Base-by-base conservation (phyloP, 1,140 invertebrate genomes). In the Lepidotrigona ventralis region DNA sequence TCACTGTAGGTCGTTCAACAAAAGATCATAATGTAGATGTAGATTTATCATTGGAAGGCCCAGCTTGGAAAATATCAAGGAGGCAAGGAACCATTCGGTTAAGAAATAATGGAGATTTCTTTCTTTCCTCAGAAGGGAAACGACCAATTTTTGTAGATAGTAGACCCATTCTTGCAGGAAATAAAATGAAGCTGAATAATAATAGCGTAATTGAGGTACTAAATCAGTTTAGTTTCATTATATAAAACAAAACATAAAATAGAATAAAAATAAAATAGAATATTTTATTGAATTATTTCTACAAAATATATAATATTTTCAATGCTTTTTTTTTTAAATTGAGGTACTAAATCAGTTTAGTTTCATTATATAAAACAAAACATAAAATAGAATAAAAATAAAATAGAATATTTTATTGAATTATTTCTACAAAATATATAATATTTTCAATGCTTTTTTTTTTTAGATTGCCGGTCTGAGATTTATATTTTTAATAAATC, bases 41-140 rank as follows among this genome's bases (percentile, higher is more conserved):
- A 26, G 98, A 99, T 94, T 94, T 99, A 33, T 96, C 97, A 2
- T 94, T 99, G 12, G 99, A 99, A 95, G 99, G 98, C 1, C 96
- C 98, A 51, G 96, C 97, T 0, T 96, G 96, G 88, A 98, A 98
- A 95, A 96, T 98, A 51, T 98, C 98, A 0, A 94, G 98, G 63
- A 95, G 96, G 82, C 98, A 99, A 94, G 98, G 97, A 19, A 97
- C 98, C 2, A 98, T 99, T 81, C 97, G 98, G 75, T 95, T 99
- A 71, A 95, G 97, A 80, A 98, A 98, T 92, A 98, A 97, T 90
- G 98, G 98, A 0, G 98, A 99, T 91, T 99, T 99, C 93, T 97
- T 98, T 89, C 95, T 99, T 79, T 96, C 97, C 8, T 99, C 99
- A 82, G 98, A 99, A 93, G 99, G 98, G n/a, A 99, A 99, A 91